Base-by-base conservation (phyloP, 2,797 vertebrate genomes). In the Rhinella marina region DNA sequence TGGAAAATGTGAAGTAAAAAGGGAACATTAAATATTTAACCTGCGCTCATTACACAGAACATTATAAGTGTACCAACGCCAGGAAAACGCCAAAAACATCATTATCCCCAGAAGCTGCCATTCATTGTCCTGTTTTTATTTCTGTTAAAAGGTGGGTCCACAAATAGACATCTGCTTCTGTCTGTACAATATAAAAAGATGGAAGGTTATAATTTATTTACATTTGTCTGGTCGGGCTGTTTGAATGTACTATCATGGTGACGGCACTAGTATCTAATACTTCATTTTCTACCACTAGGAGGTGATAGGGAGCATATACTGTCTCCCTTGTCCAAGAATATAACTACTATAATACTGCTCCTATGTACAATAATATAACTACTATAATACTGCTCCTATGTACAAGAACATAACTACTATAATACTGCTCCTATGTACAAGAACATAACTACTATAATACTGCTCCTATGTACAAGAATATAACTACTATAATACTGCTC, bases 21-120 rank as follows among this genome's bases (percentile, higher is more conserved):
- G 29, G 48, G 79, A 81, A 81, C 79, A 81, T 81, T 81, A 81
- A 81, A 81, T 81, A 81, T 81, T 81, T 81, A 81, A 81, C 79
- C 29, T 81, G 79, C 54, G 32, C 79, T 81, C n/a, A 81, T 81
- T 81, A 81, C 27, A 29, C 59, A 62, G 79, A 77, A 54, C 29
- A 29, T 27, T 25, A 64, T 64, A 29, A 68, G 5, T 27, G 64
- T 68, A 29, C n/a, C 11, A 68, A 14, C 66, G 25, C 25, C 68
- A 72, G 68, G 29, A 72, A 72, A 14, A 41, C 27, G 16, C 13
- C 29, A 72, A 32, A 32, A 32, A 32, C 68, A 72, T 32, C 27
- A 14, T 25, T 6, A 70, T 41, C 21, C 10, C 13, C 66, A 68
- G 13, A 5, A 68, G 66, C 13, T 1, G 66, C 64, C 25, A 29